These are phyloP conservation scores for Acanthosepion esculentum DNA, from an alignment of 2,888 invertebrate species.

Conservation along the genomic window DNA sequence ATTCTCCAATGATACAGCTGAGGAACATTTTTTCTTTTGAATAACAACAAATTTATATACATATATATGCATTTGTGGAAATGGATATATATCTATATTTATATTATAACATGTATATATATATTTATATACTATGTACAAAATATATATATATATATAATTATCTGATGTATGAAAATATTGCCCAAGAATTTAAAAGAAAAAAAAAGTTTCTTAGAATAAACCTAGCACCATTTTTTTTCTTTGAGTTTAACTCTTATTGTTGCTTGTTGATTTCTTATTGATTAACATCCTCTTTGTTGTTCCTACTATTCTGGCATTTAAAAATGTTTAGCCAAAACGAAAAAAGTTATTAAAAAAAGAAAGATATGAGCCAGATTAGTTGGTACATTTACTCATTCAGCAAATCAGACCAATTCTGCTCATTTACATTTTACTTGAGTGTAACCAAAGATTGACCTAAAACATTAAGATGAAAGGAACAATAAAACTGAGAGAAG, in stretches of 20 bases:
- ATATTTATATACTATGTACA: background rate
- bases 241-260: background rate
- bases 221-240: slow-evolving; percentile 33
- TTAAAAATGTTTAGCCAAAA: background rate
- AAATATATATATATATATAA: background rate
- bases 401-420: background rate
- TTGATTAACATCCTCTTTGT: background rate
- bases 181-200: background rate
- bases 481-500: background rate
- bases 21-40: slow-evolving; percentile 36
- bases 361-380: background rate
- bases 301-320: background rate
- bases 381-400: background rate
- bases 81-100: slow-evolving; percentile 35
- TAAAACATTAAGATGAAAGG: slow-evolving; percentile 1
- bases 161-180: background rate
- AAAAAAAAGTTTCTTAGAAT: background rate
- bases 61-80: background rate
- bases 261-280: background rate
- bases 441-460: background rate
- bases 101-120: background rate
- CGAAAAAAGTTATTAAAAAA: background rate
- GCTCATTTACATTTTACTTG: background rate
- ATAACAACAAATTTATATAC: slow-evolving; percentile 15
- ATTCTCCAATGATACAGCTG: slow-evolving; percentile 44